phyloP scores from a whole-genome alignment of 2,113 vertebrate species.

The Fulica atra region DNA sequence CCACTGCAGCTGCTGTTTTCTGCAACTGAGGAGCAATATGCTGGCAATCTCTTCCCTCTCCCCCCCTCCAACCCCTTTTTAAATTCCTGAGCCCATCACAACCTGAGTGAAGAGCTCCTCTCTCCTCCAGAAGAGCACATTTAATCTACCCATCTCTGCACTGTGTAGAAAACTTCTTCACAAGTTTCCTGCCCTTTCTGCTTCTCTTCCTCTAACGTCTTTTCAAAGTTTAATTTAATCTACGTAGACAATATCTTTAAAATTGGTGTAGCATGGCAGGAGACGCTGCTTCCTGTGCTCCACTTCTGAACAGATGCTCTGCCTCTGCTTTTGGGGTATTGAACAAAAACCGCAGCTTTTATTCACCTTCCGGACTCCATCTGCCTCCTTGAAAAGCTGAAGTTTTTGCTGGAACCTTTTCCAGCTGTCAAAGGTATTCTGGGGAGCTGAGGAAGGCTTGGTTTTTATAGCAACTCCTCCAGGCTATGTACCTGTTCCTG shows the following conservation, averaged over 20 bases:
- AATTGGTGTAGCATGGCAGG: not conserved
- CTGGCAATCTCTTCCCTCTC: not conserved
- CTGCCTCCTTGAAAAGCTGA: not conserved
- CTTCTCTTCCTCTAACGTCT: not conserved
- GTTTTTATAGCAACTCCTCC: not conserved
- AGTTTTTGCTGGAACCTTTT: not conserved
- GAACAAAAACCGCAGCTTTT: not conserved
- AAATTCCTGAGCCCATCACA: not conserved
- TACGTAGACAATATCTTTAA: not conserved
- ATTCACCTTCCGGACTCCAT: not conserved
- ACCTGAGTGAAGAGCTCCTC: not conserved
- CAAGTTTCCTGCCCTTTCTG: not conserved
- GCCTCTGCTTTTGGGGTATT: not conserved
- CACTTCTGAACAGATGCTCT: not conserved
- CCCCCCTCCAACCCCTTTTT: not conserved
- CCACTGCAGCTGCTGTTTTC: not conserved
- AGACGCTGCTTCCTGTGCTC: not conserved
- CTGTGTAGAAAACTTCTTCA: not conserved
- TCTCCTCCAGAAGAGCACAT: not conserved
- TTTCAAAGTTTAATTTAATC: not conserved
- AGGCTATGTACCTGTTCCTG: not conserved
- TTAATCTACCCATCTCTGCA: not conserved
- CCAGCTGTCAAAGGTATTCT: not conserved
- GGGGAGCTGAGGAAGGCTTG: not conserved
- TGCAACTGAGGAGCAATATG: not conserved